phyloP scores from a whole-genome alignment of 2,888 invertebrate genomes.

The Drosophila anomalipes region DNA sequence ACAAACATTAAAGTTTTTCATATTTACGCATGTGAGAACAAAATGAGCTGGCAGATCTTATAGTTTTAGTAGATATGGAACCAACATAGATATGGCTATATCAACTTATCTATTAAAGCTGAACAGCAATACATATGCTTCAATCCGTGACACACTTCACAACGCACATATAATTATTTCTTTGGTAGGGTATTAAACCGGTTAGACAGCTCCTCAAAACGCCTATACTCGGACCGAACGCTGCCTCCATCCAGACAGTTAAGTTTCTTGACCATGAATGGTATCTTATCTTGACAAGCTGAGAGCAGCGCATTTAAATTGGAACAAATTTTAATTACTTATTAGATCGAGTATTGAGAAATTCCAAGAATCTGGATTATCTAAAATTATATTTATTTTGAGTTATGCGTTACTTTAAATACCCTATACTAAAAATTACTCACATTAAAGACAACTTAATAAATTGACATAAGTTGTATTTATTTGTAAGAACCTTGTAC shows the following conservation, averaged over 20 bases:
- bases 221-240: conserved; percentile 8
- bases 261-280: conserved; percentile 68
- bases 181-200: conserved; percentile 39
- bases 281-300: conserved; percentile 60
- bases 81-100: background rate
- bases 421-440: conserved; percentile 1
- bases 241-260: conserved; percentile 37
- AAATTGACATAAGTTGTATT: background rate
- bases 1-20: background rate
- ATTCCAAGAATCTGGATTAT: conserved; percentile 68
- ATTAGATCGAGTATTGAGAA: conserved; percentile 52
- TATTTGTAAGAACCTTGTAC: background rate
- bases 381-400: background rate
- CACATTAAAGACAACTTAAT: background rate
- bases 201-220: conserved; percentile 48
- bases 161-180: background rate
- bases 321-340: conserved; percentile 64
- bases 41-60: background rate
- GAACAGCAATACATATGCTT: background rate
- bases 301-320: conserved; percentile 44
- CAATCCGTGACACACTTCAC: background rate
- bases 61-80: background rate
- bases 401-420: background rate
- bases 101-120: background rate
- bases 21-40: background rate